Conservation (phyloP, 2,113 vertebrate genomes). For the Pseudopodoces humilis region DNA sequence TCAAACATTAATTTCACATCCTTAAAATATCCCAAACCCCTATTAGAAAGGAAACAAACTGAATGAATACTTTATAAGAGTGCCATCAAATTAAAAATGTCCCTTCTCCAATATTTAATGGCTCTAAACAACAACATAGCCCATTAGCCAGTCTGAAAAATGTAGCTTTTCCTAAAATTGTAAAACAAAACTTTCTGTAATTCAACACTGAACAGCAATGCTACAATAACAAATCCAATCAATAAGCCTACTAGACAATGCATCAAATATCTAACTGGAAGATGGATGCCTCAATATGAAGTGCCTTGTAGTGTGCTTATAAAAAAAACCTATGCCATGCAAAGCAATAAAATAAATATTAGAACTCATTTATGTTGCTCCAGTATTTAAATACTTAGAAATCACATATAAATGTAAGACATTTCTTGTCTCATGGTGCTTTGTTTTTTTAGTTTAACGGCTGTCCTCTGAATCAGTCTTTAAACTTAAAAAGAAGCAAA, state of each 20-base stretch:
- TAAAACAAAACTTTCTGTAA: background rate
- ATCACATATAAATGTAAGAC: background rate
- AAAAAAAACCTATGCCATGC: background rate
- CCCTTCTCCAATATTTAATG: background rate
- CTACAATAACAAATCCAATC: background rate
- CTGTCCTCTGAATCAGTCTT: background rate
- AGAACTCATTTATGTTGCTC: background rate
- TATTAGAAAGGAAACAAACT: background rate
- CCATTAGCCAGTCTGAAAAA: background rate
- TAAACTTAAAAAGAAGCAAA: background rate
- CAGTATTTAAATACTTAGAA: background rate
- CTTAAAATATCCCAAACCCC: background rate
- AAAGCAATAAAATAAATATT: background rate
- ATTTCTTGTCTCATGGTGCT: background rate
- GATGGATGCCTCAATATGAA: background rate
- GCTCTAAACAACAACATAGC: background rate
- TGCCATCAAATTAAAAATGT: background rate
- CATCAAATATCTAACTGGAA: background rate
- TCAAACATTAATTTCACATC: background rate
- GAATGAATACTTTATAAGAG: background rate
- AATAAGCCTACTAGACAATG: background rate
- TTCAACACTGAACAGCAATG: background rate
- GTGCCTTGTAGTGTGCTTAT: background rate
- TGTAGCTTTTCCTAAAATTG: background rate
- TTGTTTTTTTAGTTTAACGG: background rate